A percentile compares a stretch with the other conserved stretches of the same genome.
These are phyloP conservation scores for Xenopus borealis DNA, from an alignment of 2,113 vertebrate species.

Conservation along the genomic window DNA sequence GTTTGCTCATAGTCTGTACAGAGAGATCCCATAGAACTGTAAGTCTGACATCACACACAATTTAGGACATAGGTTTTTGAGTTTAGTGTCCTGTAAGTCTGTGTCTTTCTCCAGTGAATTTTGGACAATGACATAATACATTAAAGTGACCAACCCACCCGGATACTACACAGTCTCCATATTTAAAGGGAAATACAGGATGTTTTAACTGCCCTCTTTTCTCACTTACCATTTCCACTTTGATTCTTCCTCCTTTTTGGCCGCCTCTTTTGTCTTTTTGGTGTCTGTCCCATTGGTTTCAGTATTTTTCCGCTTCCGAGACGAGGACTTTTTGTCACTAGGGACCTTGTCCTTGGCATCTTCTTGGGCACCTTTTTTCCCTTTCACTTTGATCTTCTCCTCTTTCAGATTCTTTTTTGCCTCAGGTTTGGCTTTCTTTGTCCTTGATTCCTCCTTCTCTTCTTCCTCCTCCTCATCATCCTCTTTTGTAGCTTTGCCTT, in stretches of 20 bases:
- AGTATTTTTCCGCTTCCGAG: not conserved
- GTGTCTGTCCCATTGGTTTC: not conserved
- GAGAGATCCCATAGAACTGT: too few species aligned
- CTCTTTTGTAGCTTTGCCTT: not conserved
- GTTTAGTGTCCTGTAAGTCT: too few species aligned
- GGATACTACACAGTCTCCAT: too few species aligned
- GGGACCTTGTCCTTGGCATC: not conserved
- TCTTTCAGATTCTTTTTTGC: not conserved
- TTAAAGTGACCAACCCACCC: too few species aligned
- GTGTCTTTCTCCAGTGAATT: too few species aligned
- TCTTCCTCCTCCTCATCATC: not conserved
- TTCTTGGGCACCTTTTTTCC: not conserved
- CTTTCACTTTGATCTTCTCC: not conserved
- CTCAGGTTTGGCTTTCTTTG: not conserved
- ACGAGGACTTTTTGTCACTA: too few species aligned
- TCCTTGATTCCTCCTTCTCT: not conserved
- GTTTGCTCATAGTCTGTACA: too few species aligned
- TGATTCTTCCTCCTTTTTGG: not conserved
- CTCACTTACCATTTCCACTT: not conserved
- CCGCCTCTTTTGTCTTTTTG: not conserved
- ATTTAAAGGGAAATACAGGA: too few species aligned
- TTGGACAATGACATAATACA: too few species aligned
- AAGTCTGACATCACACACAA: too few species aligned
- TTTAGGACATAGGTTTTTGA: too few species aligned
- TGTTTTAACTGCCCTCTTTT: too few species aligned